Evolutionary conservation across 2,888 invertebrate genomes (phyloP).

Genomic region (Girardia tigrina): DNA sequence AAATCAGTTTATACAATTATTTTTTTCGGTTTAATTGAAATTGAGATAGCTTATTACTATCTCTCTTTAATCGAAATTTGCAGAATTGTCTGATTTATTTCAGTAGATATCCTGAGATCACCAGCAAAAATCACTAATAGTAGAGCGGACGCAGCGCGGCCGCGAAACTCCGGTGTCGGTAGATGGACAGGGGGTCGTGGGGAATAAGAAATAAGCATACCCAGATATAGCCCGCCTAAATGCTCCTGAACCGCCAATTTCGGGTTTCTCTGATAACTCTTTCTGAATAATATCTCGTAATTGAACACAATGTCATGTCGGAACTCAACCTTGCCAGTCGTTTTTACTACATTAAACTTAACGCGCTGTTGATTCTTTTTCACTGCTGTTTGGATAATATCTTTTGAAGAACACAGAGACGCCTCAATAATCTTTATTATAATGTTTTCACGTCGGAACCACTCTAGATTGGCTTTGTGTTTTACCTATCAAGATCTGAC

Average conservation of each 20-base stretch:
- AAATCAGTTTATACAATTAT: too few species aligned
- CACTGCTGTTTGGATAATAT: not conserved
- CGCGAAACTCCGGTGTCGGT: too few species aligned
- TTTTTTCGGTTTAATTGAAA: too few species aligned
- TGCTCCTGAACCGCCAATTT: not conserved
- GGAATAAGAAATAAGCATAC: too few species aligned
- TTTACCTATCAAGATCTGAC: not conserved
- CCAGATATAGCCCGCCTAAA: too few species aligned
- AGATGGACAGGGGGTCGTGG: too few species aligned
- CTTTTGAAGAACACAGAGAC: not conserved
- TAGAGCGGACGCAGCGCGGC: too few species aligned
- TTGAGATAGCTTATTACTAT: too few species aligned
- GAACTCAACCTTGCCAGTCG: not conserved
- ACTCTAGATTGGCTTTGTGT: not conserved
- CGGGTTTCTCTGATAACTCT: not conserved
- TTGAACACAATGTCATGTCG: not conserved
- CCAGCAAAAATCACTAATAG: too few species aligned
- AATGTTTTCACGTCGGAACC: not conserved
- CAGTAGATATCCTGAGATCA: too few species aligned
- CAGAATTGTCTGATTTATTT: too few species aligned
- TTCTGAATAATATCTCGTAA: not conserved
- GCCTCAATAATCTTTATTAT: not conserved
- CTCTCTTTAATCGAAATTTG: too few species aligned
- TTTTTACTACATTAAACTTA: not conserved
- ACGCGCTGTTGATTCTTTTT: not conserved